Evolutionary conservation across 2,113 vertebrate species (phyloP).

Genomic region (Macquaria ambigua): DNA sequence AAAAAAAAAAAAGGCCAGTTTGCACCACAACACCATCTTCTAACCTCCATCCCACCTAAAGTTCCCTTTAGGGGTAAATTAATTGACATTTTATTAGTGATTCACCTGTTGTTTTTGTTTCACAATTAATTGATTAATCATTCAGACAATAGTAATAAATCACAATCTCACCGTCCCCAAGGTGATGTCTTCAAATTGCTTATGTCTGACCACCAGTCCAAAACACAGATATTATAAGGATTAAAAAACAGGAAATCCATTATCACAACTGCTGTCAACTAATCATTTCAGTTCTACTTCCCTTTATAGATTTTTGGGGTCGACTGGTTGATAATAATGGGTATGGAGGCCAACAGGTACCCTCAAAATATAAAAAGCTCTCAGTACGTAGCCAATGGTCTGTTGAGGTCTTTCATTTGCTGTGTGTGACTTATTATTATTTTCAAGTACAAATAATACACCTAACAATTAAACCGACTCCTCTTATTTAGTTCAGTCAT

Average conservation of each 20-base stretch:
- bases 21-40: too few relatives aligned
- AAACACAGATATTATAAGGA: background rate
- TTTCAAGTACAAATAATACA: background rate
- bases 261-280: background rate
- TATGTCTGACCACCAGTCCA: background rate
- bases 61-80: background rate
- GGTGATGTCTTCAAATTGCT: background rate
- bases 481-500: background rate
- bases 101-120: too few relatives aligned
- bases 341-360: background rate
- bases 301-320: background rate
- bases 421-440: background rate
- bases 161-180: background rate
- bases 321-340: background rate
- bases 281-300: background rate
- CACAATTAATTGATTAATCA: too few relatives aligned
- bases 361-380: background rate
- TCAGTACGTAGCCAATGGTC: too few relatives aligned
- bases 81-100: background rate
- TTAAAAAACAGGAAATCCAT: background rate
- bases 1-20: background rate
- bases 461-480: background rate
- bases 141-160: too few relatives aligned
- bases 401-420: background rate
- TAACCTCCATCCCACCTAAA: background rate